These are phyloP conservation scores for Heliopora coerulea DNA, from an alignment of 92 coral and sea anemone genomes.

Conservation along the genomic window DNA sequence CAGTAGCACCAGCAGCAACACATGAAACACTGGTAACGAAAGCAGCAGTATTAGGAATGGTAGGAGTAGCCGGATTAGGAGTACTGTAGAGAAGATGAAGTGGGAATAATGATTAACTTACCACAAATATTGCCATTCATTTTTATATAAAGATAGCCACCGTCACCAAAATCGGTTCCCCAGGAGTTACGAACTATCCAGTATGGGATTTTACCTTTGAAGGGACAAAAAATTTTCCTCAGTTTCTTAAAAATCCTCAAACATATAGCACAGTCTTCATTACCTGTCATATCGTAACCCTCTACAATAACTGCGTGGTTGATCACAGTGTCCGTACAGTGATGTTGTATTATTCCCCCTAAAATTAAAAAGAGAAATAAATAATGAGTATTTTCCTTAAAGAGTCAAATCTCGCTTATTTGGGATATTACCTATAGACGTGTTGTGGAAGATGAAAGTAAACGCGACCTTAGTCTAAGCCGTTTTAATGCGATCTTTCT, in stretches of 20 bases:
- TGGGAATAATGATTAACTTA: conserved; percentile 61
- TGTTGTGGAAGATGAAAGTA: too few relatives aligned
- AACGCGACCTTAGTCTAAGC: too few relatives aligned
- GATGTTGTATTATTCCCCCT: conserved; percentile 96
- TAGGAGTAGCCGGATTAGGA: too few relatives aligned
- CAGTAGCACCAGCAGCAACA: too few relatives aligned
- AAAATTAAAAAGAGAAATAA: not conserved
- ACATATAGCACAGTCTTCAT: not conserved
- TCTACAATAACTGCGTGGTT: conserved; percentile 91
- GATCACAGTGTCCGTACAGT: conserved; percentile 72
- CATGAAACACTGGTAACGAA: too few relatives aligned
- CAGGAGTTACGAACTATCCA: conserved; percentile 98
- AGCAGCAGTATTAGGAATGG: too few relatives aligned
- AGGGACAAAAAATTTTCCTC: too few relatives aligned
- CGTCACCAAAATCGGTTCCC: conserved; percentile 80
- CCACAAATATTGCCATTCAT: conserved; percentile 88
- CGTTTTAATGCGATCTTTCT: too few relatives aligned
- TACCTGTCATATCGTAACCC: conserved; percentile 81
- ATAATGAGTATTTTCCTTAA: not conserved
- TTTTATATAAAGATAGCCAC: conserved; percentile 75
- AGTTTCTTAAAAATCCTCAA: not conserved
- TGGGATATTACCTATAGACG: too few relatives aligned
- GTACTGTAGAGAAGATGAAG: too few relatives aligned
- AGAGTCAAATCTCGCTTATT: too few relatives aligned
- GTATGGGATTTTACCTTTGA: conserved; percentile 66